phyloP scores from a whole-genome alignment of 2,797 vertebrate genomes.

The Xyrichtys novacula region DNA sequence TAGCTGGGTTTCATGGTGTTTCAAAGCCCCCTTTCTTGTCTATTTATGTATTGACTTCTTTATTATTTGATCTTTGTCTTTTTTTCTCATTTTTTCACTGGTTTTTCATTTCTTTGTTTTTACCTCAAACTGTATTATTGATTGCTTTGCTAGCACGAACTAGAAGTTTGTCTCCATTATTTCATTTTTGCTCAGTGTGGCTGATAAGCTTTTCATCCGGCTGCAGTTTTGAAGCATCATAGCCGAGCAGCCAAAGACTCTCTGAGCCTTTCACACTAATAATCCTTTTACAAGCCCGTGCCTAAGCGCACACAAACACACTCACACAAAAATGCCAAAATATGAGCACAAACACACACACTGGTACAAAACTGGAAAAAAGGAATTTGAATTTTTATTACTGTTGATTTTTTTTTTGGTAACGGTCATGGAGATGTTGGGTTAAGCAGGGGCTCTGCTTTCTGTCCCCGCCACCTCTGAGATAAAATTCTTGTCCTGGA shows the following conservation, averaged over 20 bases:
- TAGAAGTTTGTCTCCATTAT: neutral
- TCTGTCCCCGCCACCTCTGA: slow-evolving; percentile 16
- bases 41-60: slow-evolving; percentile 41
- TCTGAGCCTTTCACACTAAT: slow-evolving; percentile 52
- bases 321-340: slow-evolving; percentile 23
- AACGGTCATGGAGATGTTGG: neutral
- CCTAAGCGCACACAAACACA: slow-evolving; percentile 24
- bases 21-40: slow-evolving; percentile 38
- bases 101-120: neutral
- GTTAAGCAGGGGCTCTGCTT: slow-evolving; percentile 16
- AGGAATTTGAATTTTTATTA: neutral
- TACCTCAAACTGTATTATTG: neutral
- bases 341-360: slow-evolving; percentile 14
- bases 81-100: neutral
- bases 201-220: slow-evolving; percentile 29
- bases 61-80: neutral
- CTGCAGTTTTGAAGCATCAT: slow-evolving; percentile 39
- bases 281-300: slow-evolving; percentile 70
- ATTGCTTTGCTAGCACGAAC: neutral
- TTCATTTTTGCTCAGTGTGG: slow-evolving; percentile 3
- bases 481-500: slow-evolving; percentile 49
- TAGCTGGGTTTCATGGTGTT: slow-evolving; percentile 41
- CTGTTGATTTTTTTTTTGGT: neutral
- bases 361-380: slow-evolving; percentile 9
- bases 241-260: slow-evolving; percentile 42